Base-by-base conservation (phyloP, 2,113 vertebrate species). In the Jacana jacana region DNA sequence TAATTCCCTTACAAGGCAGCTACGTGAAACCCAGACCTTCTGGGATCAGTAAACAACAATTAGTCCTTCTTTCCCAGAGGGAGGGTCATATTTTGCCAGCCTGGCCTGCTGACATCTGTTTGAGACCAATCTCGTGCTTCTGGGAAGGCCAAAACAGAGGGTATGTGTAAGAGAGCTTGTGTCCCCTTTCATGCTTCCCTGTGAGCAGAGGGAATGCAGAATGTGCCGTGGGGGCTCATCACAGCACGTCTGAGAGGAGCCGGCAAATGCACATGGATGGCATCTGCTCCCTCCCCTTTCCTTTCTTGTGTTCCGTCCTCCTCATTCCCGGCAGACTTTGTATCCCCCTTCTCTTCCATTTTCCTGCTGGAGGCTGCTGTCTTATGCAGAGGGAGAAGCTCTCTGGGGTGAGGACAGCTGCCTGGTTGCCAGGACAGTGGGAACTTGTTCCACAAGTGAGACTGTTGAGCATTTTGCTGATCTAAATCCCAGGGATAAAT, bases 281-380 rank as follows among this genome's bases (percentile, higher is more conserved):
- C 95, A 93, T 77, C 96, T 92, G 86, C 58, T 96, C 60, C 54
- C n/a, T 91, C 55, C 23, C 31, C 68, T 92, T 86, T 81, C 42
- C 48, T 84, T 64, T 51, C 93, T 91, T 91, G 83, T 95, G 83
- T 18, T 89, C 48, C 35, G 71, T 89, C 65, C 42, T 79, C 40
- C 48, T 91, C 10, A 1, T 48, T 78, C 39, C 12, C 8, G 44
- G 54, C 64, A 86, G 88, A 83, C 6, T 72, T 79, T 70, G 9
- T n/a, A 86, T 66, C 40, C 92, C 64, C 4, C 3, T 81, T 87
- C 61, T 37, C 44, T 92, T 85, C 52, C 40, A 33, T 71, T 91
- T 84, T 89, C 73, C 48, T 75, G n/a, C 60, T 94, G 83, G 77
- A 93, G 77, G 72, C 60, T 92, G 58, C 49, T 95, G 95, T 35